These are phyloP conservation scores for Heliothis subflexa DNA, from an alignment of 1,140 invertebrate genomes.

Conservation along the genomic window DNA sequence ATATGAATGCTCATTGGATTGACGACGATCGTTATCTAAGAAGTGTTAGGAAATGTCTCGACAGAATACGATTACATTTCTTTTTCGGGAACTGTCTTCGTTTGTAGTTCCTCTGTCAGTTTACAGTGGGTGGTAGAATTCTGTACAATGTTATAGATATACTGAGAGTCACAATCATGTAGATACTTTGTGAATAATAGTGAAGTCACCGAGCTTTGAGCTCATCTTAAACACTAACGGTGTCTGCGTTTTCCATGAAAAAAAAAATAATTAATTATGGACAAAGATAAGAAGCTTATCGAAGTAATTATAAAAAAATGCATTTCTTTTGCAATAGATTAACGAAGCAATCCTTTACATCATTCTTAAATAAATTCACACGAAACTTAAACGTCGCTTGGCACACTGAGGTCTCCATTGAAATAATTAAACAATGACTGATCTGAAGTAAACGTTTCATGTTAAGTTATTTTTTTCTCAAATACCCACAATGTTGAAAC, in stretches of 20 bases:
- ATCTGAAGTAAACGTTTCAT: conserved; percentile 31
- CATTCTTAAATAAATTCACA: too few species aligned
- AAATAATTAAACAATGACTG: conserved; percentile 22
- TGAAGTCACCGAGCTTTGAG: too few species aligned
- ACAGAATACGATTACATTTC: conserved; percentile 27
- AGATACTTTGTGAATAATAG: too few species aligned
- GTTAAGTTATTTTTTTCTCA: conserved; percentile 6
- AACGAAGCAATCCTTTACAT: too few species aligned
- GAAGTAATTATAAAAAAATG: too few species aligned
- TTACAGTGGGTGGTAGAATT: background rate
- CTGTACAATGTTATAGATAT: background rate
- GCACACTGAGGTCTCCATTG: background rate
- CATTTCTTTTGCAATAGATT: too few species aligned
- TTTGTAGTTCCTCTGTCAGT: conserved; percentile 1
- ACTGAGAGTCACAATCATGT: too few species aligned
- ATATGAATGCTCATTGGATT: conserved; percentile 46
- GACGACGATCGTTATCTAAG: conserved; percentile 43
- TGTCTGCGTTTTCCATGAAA: too few species aligned
- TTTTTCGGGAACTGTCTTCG: conserved; percentile 8
- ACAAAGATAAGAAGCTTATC: too few species aligned
- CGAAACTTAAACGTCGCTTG: too few species aligned
- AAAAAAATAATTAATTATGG: too few species aligned
- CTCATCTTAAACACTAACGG: too few species aligned
- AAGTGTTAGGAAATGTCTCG: conserved; percentile 45
- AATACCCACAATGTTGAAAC: conserved; percentile 39